phyloP scores from a whole-genome alignment of 2,113 vertebrate genomes.

The Catharus fuscescens region DNA sequence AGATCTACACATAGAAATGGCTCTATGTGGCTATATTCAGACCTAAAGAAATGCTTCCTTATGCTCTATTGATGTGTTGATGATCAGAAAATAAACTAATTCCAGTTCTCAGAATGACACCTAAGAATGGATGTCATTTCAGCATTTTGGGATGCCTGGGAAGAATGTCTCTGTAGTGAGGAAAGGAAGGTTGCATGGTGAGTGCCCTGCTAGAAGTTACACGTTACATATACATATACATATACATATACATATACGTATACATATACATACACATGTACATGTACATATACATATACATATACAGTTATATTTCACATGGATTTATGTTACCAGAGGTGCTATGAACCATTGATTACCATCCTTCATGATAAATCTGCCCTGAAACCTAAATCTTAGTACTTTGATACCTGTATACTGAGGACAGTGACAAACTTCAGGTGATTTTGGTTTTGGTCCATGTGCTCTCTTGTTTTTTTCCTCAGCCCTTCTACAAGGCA shows the following conservation, averaged over 20 bases:
- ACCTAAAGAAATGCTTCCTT: neutral
- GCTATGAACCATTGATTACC: accelerated
- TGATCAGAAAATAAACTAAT: neutral
- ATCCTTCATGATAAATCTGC: neutral
- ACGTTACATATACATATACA: too few species aligned
- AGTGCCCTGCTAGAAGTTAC: neutral
- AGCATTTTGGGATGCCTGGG: neutral
- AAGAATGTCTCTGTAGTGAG: neutral
- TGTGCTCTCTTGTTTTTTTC: neutral
- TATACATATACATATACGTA: too few species aligned
- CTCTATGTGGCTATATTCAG: neutral
- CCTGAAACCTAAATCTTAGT: neutral
- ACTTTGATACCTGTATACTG: neutral
- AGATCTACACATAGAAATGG: neutral
- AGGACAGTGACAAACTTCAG: neutral
- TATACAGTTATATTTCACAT: too few species aligned
- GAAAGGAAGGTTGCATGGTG: neutral
- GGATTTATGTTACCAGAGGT: neutral
- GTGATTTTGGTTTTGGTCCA: neutral
- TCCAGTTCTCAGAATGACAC: neutral
- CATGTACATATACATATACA: too few species aligned
- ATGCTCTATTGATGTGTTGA: neutral
- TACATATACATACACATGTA: too few species aligned
- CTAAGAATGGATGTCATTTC: neutral
- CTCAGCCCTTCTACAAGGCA: neutral